Evolutionary conservation across 2,113 vertebrate species (phyloP), one percentile per base, ranked within the genome.

Genomic region (Barnardius zonarius): DNA sequence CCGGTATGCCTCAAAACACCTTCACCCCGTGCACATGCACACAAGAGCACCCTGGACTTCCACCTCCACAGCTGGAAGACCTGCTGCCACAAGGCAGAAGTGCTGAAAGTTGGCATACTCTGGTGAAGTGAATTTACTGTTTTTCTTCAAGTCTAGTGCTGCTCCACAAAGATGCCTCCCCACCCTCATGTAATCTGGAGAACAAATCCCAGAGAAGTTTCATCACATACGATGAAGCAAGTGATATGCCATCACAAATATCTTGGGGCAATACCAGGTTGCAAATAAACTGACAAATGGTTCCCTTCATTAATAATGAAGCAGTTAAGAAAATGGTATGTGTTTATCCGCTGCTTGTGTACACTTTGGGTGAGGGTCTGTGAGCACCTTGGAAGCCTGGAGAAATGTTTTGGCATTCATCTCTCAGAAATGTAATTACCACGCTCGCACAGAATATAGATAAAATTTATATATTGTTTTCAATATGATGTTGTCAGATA

Each of bases 241-340:
- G 83, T 76, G 72, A 78, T 59, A 77, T 67, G 44, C 85, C 20
- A 11, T 86, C 63, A 41, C 43, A 75, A 67, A 68, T 90, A 75
- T 76, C 25, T n/a, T 63, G 59, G 83, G 69, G 49, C 28, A 46
- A 35, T 69, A 86, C 76, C 79, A 88, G 49, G 37, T 55, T 87
- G 55, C 86, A 95, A 67, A 90, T 83, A 62, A 95, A 72, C 44
- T 67, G 67, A 75, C 49, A 85, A 94, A 78, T 44, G 14, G 75
- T 68, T 85, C 61, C 62, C 72, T 94, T 92, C 88, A 80, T 95
- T 95, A 95, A 86, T 93, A 74, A 73, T 7, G 30, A 85, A 78
- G 52, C 83, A 67, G 73, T 72, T 43, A 89, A 79, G 67, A 68
- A 37, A 69, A 62, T 54, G 16, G 5, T 27, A 12, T 5, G 25